These are phyloP conservation scores for Hyla sarda DNA, from an alignment of 2,113 vertebrate species.

Conservation along the genomic window DNA sequence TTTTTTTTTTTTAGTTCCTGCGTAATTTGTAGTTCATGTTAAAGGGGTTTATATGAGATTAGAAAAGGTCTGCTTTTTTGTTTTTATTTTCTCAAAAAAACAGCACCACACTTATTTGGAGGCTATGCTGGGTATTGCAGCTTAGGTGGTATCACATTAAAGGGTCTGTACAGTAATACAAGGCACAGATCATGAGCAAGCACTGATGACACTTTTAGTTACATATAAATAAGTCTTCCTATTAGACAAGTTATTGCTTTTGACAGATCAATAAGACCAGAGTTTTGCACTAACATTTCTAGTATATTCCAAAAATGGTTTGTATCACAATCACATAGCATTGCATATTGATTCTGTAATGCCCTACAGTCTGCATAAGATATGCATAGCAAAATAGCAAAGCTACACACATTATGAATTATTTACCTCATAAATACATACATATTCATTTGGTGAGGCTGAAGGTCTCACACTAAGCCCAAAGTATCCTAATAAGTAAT, in stretches of 20 bases:
- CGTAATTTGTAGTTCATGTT: too few species aligned
- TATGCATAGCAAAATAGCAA: constrained; percentile 26
- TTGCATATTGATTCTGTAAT: constrained; percentile 15
- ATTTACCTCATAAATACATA: constrained; percentile 33
- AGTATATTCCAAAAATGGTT: background rate
- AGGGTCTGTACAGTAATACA: too few species aligned
- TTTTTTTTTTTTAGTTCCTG: too few species aligned
- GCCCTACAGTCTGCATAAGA: constrained; percentile 9
- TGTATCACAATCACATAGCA: background rate
- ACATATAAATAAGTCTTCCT: too few species aligned
- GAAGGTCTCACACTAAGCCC: constrained; percentile 3
- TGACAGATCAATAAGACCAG: background rate
- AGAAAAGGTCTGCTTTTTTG: too few species aligned
- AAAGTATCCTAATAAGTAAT: background rate
- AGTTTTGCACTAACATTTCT: background rate
- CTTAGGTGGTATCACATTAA: background rate
- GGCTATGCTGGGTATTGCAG: background rate
- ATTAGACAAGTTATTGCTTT: background rate
- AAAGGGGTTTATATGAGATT: too few species aligned
- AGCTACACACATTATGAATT: constrained; percentile 20
- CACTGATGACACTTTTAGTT: too few species aligned
- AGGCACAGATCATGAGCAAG: too few species aligned
- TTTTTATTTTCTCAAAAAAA: too few species aligned
- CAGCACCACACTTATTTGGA: background rate
- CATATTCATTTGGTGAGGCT: constrained; percentile 15